These are phyloP conservation scores for Euschistus heros DNA, from an alignment of 1,140 invertebrate species.

Conservation along the genomic window DNA sequence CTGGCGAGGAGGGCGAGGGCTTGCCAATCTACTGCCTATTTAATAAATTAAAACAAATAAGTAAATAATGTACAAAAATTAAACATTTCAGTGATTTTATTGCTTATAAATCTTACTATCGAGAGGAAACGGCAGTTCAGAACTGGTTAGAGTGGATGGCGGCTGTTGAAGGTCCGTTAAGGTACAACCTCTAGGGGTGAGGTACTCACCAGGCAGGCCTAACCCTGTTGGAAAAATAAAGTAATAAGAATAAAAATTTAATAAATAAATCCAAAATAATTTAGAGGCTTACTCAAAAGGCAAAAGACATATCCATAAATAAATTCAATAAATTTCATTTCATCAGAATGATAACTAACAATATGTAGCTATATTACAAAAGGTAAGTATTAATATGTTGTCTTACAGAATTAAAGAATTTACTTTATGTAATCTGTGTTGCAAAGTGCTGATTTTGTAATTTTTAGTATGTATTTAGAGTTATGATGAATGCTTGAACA, in stretches of 20 bases:
- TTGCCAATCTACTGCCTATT: constrained; percentile 58
- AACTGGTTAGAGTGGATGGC: constrained; percentile 59
- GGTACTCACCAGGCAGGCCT: constrained; percentile 58
- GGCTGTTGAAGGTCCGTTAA: constrained; percentile 45
- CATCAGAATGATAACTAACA: too few relatives aligned
- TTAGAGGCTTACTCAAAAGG: too few relatives aligned
- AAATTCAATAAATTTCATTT: too few relatives aligned
- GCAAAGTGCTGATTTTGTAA: too few relatives aligned
- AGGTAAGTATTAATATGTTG: too few relatives aligned
- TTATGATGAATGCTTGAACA: too few relatives aligned
- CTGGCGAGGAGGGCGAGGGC: constrained; percentile 47
- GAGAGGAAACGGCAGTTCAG: constrained; percentile 65
- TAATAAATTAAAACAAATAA: background rate
- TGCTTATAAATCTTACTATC: constrained; percentile 48
- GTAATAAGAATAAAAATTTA: background rate
- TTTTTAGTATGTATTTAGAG: too few relatives aligned
- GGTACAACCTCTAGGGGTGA: constrained; percentile 37
- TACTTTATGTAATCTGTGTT: too few relatives aligned
- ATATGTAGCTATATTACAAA: too few relatives aligned
- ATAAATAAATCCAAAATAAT: too few relatives aligned
- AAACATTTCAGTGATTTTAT: background rate
- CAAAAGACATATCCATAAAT: too few relatives aligned
- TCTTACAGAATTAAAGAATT: too few relatives aligned
- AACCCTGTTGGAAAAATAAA: constrained; percentile 46
- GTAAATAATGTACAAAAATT: background rate